phyloP scores from a whole-genome alignment of 1,140 invertebrate species.

The Aphidius ervi region DNA sequence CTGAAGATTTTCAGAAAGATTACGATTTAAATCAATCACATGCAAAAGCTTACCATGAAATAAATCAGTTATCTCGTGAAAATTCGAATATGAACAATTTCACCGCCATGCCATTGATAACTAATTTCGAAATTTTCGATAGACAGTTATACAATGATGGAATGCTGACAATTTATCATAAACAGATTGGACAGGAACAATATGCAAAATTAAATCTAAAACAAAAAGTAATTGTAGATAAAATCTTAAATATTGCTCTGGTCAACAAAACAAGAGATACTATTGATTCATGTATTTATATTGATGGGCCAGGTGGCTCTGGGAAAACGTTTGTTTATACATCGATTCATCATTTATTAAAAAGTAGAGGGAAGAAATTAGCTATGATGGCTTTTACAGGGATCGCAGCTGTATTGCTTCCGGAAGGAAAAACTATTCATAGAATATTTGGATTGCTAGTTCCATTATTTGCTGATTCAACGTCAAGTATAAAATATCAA shows the following conservation, averaged over 20 bases:
- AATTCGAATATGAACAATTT: slow-evolving; percentile 3
- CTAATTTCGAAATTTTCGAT: neutral
- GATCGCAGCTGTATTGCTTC: slow-evolving; percentile 30
- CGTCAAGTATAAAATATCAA: slow-evolving; percentile 34
- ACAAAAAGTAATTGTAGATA: slow-evolving; percentile 16
- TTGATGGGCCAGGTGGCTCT: neutral
- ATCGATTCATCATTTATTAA: slow-evolving; percentile 18
- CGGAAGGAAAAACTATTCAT: slow-evolving; percentile 26
- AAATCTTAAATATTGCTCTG: slow-evolving; percentile 7
- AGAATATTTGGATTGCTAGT: slow-evolving; percentile 27
- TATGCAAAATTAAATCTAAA: slow-evolving; percentile 13
- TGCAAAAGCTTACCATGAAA: slow-evolving; percentile 13
- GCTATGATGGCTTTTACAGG: slow-evolving; percentile 26
- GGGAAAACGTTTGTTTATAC: slow-evolving; percentile 1
- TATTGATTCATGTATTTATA: slow-evolving; percentile 13
- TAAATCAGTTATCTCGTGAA: slow-evolving; percentile 12
- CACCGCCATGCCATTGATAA: neutral
- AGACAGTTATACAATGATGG: slow-evolving; percentile 8
- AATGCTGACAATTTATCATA: slow-evolving; percentile 1
- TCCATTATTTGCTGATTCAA: slow-evolving; percentile 20
- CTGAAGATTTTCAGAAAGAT: slow-evolving; percentile 10
- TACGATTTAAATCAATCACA: neutral
- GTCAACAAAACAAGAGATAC: neutral
- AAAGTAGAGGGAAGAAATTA: slow-evolving; percentile 19
- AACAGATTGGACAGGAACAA: slow-evolving; percentile 12